Percentiles rank a stretch among this genome's conserved stretches.
These are phyloP conservation scores for Nycticryphes semicollaris DNA, from an alignment of 2,113 vertebrate genomes.

Conservation along the genomic window DNA sequence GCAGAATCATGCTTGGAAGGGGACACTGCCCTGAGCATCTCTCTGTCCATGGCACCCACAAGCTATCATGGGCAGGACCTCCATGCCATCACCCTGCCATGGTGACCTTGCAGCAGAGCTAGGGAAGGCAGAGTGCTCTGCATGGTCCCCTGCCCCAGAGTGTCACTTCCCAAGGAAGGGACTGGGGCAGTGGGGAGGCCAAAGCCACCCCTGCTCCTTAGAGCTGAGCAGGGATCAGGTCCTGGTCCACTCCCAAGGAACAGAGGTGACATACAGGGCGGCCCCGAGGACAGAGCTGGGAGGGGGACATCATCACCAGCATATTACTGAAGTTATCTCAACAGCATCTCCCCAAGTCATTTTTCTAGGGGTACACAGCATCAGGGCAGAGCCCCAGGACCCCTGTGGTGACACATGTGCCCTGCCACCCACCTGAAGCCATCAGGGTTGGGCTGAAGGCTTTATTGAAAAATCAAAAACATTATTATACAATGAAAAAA, in stretches of 20 bases:
- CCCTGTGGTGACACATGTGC: not conserved
- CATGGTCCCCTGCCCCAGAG: fast-evolving
- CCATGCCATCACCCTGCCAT: not conserved
- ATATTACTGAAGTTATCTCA: fast-evolving
- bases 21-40: not conserved
- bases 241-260: too few relatives aligned
- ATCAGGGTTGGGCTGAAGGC: slow-evolving; percentile 50
- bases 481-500: slow-evolving; percentile 66
- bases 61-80: not conserved
- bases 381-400: not conserved
- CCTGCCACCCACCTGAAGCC: not conserved
- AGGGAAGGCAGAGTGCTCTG: not conserved
- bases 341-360: not conserved
- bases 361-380: not conserved
- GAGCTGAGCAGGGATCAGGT: too few relatives aligned
- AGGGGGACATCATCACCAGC: not conserved
- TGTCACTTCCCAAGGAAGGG: fast-evolving
- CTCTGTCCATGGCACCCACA: fast-evolving
- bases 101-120: too few relatives aligned
- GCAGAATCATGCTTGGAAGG: not conserved
- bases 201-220: fast-evolving
- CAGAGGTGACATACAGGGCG: not conserved
- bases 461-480: slow-evolving; percentile 81
- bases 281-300: not conserved
- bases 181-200: fast-evolving